Evolutionary conservation across 2,888 invertebrate species (phyloP), one percentile per base, ranked within the genome.

Genomic region (Dryococelus australis): DNA sequence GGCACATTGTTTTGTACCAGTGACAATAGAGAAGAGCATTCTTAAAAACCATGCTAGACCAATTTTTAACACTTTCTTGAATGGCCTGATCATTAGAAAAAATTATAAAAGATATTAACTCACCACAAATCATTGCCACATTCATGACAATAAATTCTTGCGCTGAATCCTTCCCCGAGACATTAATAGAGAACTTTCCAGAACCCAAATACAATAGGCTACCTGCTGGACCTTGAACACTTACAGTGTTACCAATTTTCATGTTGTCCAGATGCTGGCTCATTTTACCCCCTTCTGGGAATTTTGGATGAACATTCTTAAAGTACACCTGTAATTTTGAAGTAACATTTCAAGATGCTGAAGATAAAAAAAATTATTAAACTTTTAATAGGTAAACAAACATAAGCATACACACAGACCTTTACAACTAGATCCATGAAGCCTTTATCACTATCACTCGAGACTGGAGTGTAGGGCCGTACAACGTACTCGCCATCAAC

Each of bases 201-300:
- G 95, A 94, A 35, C 97, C 97, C 47, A 96, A 93, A 92, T 99
- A 99, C 90, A 97, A 95, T 87, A 99, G 93, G 87, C 97, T 94
- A 16, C 99, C 99, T 9, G 97, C 97, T 0, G 99, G 99, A 43
- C 99, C 99, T 86, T 99, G 95, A 86, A 99, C 96, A 91, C 99
- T 98, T 90, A 99, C 97, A 8, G 95, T 97, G 89, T 99, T 98
- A 13, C 98, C 98, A 88, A 99, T 94, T 91, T 97, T 95, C 94
- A 99, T 93, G 90, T 94, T 94, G 90, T 99, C 97, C 91, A 99
- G 93, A 92, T 99, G 94, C 92, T 99, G 99, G 5, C 98, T 97
- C 97, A 99, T 96, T 93, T 99, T 99, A 20, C 99, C 99, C 87
- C 99, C 99, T 6, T 98, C 98, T 0, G 99, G 99, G 93, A 99